Evolutionary conservation across 2,888 invertebrate genomes (phyloP), one percentile per base, ranked within the genome.

Genomic region (Rhagium mordax): DNA sequence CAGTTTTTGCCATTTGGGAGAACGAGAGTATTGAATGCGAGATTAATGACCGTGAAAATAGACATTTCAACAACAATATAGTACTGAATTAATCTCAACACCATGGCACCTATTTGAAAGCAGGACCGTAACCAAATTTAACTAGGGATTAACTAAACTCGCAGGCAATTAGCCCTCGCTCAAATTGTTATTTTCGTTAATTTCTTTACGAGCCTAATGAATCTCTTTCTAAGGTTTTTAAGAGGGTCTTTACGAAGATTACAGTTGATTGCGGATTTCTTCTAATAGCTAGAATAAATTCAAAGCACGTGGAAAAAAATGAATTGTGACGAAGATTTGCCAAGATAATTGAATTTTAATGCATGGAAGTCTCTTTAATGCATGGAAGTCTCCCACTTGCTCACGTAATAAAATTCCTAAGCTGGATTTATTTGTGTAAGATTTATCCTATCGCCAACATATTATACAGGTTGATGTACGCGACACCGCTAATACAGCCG

Each of bases 1-100:
- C 71, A 72, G 67, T 72, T 67, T 74, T 74, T 73, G 70, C 70
- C 72, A 74, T 71, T 53, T 59, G 47, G 62, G 27, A 41, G 6
- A 48, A 47, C 29, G 55, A 27, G 27, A 62, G 67, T 57, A 71
- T 71, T 68, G 77, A 74, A 78, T 79, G 65, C 59, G 62, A 74
- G 76, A 81, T 79, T 79, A 79, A 81, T 79, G 79, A 74, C 75
- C 66, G 68, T 70, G 76, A 78, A 79, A 78, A 79, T 79, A 78
- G 77, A 78, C 75, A 74, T 78, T 76, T 79, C 76, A 71, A 71
- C 74, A 78, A 74, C 75, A 79, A 77, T 79, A 78, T 74, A 60
- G 68, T 70, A 70, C 69, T 41, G 72, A 72, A 78, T 80, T 77
- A 75, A 77, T 77, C 78, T 75, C 71, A 59, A 64, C 69, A 62